These are phyloP conservation scores for Temnothorax unifasciatus DNA, from an alignment of 2,888 invertebrate genomes.

Conservation along the genomic window DNA sequence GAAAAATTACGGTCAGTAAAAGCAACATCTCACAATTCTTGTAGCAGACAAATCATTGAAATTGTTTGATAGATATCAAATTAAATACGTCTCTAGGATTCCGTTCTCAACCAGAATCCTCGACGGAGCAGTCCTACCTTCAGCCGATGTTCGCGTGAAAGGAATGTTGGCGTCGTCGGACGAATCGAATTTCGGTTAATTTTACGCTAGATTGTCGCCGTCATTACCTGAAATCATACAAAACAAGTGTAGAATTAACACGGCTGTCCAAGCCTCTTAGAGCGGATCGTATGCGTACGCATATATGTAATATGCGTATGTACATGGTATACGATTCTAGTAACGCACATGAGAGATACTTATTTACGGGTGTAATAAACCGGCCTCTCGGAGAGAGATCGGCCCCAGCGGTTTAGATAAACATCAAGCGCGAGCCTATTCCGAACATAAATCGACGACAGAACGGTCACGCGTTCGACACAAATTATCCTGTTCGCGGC, in stretches of 20 bases:
- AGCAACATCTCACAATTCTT: neutral
- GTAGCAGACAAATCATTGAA: neutral
- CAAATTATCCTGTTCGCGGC: slow-evolving; percentile 73
- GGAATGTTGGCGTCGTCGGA: neutral
- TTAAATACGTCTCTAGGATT: neutral
- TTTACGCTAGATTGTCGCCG: slow-evolving; percentile 11
- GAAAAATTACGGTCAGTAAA: neutral
- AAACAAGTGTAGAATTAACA: slow-evolving; percentile 48
- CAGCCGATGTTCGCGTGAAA: neutral
- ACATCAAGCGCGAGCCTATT: slow-evolving; percentile 65
- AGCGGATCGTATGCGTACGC: slow-evolving; percentile 34
- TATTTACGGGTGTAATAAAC: slow-evolving; percentile 72
- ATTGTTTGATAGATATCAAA: neutral
- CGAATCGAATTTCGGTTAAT: slow-evolving; percentile 19
- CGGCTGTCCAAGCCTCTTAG: slow-evolving; percentile 13
- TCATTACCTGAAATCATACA: slow-evolving; percentile 67
- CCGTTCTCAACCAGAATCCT: neutral
- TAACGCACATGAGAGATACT: slow-evolving; percentile 51
- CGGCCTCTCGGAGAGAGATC: slow-evolving; percentile 66
- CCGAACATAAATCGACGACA: slow-evolving; percentile 71
- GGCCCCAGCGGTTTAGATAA: slow-evolving; percentile 70
- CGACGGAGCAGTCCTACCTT: slow-evolving; percentile 36
- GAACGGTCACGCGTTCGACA: slow-evolving; percentile 76
- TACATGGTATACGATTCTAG: slow-evolving; percentile 20
- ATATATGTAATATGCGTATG: neutral